Base-by-base conservation (phyloP, 2,888 invertebrate genomes). In the Glyphotaelius pellucidus region DNA sequence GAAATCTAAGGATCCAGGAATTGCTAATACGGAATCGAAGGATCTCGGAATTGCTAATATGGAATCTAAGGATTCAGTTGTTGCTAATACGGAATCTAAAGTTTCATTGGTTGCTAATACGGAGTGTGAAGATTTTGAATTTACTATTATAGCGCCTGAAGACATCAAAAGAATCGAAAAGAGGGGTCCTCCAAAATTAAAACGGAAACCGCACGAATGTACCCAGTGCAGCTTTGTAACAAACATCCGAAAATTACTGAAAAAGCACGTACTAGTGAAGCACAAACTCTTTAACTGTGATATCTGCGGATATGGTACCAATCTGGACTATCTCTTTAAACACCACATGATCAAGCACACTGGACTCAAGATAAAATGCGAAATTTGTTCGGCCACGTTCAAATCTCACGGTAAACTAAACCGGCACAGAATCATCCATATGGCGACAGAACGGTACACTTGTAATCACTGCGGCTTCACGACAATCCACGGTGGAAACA, bases 331-430 rank as follows among this genome's bases (percentile, higher is more conserved):
- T 42, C 35, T 42, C 19, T 86, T 42, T n/a, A 42, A 86, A 30
- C 35, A 42, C 11, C 86, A 86, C 30, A 42, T 42, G 19, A 47
- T 30, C 42, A 35, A 30, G 2, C 86, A 86, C 86, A 19, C 38
- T 30, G 86, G 42, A 14, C 42, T 35, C 12, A 35, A 35, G 5
- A 38, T 38, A 19, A 83, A 83, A n/a, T 90, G 90, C 38, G 67
- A 90, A 12, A n/a, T 85, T 9, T 90, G 90, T 35, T 67, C 90
- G 4, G 42, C 80, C 12, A 15, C 52, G 9, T 90, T 85, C 86
- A 90, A 90, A n/a, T 30, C 31, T 14, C 35, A 84, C 25, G 30
- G 79, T 3, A 90, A 85, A 32, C 14, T 90, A 85, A 83, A 85
- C 38, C 47, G 90, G 15, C 90, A 90, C 38, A 30, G 52, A 31